A percentile compares a stretch with the other conserved stretches of the same genome.
phyloP scores from a whole-genome alignment of 2,888 invertebrate species.

The Eupithecia vulgata region DNA sequence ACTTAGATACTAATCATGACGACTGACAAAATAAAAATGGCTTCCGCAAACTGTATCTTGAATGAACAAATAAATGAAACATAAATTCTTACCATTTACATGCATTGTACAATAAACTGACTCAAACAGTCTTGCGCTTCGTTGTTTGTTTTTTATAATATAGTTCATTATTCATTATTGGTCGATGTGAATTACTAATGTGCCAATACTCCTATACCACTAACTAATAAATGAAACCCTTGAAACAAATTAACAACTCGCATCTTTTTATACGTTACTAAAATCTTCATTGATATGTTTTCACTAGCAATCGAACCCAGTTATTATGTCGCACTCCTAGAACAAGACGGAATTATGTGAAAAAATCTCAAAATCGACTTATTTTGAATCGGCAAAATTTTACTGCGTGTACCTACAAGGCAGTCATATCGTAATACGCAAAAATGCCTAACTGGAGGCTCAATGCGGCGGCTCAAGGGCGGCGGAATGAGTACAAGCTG shows the following conservation, averaged over 20 bases:
- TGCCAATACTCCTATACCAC: background rate
- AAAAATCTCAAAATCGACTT: too few species aligned
- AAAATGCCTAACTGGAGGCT: too few species aligned
- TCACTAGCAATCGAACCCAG: background rate
- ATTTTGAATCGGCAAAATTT: too few species aligned
- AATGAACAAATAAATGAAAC: background rate
- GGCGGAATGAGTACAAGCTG: too few species aligned
- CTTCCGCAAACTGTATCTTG: background rate
- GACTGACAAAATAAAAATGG: background rate
- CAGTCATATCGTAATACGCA: too few species aligned
- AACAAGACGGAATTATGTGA: too few species aligned
- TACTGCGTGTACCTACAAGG: too few species aligned
- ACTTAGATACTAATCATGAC: background rate
- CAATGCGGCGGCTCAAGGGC: too few species aligned
- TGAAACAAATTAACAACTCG: background rate
- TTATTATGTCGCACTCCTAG: too few species aligned
- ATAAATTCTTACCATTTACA: background rate
- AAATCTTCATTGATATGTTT: background rate
- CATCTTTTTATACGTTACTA: background rate
- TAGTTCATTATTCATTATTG: background rate
- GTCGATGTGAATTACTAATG: background rate
- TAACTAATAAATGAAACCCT: background rate
- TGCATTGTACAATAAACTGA: background rate
- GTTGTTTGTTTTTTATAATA: background rate
- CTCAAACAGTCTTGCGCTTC: background rate